Percentiles rank a stretch among this genome's conserved stretches.
phyloP scores from a whole-genome alignment of 2,888 invertebrate genomes.

The Phaonia tiefii region DNA sequence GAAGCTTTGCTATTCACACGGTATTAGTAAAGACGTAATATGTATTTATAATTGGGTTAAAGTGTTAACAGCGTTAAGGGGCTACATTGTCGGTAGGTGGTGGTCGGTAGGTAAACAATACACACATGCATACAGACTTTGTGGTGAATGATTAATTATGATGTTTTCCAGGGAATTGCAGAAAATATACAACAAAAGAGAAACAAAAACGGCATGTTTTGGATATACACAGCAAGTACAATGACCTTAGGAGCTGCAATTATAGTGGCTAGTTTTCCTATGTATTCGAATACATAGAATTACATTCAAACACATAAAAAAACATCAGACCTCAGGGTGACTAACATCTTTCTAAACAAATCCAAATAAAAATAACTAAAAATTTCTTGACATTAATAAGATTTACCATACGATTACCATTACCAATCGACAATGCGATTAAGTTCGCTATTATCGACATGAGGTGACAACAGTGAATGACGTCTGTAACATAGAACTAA shows the following conservation, averaged over 20 bases:
- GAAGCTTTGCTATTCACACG: conserved; percentile 1
- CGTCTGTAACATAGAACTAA: too few relatives aligned
- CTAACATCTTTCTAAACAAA: too few relatives aligned
- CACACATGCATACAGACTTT: background rate
- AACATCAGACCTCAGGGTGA: too few relatives aligned
- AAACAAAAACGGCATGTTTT: background rate
- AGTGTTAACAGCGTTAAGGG: background rate
- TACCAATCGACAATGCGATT: too few relatives aligned
- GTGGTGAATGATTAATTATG: conserved; percentile 20
- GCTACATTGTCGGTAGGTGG: background rate
- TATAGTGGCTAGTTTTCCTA: conserved; percentile 36
- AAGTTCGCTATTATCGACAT: too few relatives aligned
- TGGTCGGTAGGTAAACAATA: background rate
- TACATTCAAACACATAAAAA: too few relatives aligned
- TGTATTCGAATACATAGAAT: too few relatives aligned
- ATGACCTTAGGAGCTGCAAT: conserved; percentile 5
- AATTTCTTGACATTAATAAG: too few relatives aligned
- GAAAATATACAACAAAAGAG: background rate
- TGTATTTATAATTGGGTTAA: conserved; percentile 1
- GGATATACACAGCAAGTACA: conserved; percentile 24
- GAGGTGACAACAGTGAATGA: too few relatives aligned
- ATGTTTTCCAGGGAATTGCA: conserved; percentile 24
- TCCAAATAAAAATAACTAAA: too few relatives aligned
- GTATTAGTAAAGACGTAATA: background rate
- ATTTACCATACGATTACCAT: too few relatives aligned